phyloP scores from a whole-genome alignment of 2,888 invertebrate species.

The Eupithecia abbreviata region DNA sequence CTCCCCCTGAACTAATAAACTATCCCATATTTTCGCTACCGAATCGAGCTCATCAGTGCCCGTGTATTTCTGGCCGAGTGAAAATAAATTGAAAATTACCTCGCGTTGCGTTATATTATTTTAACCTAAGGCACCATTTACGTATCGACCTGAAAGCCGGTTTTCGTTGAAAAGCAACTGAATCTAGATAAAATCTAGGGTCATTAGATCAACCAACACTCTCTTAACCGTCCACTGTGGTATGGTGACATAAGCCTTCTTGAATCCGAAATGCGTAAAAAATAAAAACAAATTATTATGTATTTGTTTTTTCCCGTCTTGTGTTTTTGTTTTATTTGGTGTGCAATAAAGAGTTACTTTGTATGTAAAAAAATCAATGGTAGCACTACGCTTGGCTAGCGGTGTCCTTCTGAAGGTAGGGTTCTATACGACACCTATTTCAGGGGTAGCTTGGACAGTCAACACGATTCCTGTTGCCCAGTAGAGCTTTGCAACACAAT shows the following conservation, averaged over 20 bases:
- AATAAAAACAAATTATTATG: too few relatives aligned
- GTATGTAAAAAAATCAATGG: too few relatives aligned
- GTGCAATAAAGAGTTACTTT: too few relatives aligned
- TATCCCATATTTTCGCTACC: constrained; percentile 40
- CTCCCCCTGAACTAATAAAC: constrained; percentile 20
- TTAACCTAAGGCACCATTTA: constrained; percentile 43
- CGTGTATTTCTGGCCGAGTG: constrained; percentile 41
- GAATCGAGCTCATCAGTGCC: constrained; percentile 31
- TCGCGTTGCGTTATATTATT: constrained; percentile 50
- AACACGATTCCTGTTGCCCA: not conserved
- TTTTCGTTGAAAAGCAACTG: not conserved
- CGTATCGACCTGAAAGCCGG: constrained; percentile 1
- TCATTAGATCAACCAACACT: not conserved
- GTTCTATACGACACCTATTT: too few relatives aligned
- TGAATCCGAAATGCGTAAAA: not conserved
- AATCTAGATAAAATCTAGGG: not conserved
- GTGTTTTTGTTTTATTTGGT: too few relatives aligned
- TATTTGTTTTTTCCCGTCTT: too few relatives aligned
- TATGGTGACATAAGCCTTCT: not conserved
- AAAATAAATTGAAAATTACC: constrained; percentile 55
- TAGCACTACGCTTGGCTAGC: too few relatives aligned
- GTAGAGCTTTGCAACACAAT: not conserved
- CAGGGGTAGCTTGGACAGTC: too few relatives aligned
- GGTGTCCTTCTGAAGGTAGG: too few relatives aligned
- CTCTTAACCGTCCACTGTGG: not conserved